phyloP scores from a whole-genome alignment of 2,113 vertebrate genomes.

The Onychostruthus taczanowskii region DNA sequence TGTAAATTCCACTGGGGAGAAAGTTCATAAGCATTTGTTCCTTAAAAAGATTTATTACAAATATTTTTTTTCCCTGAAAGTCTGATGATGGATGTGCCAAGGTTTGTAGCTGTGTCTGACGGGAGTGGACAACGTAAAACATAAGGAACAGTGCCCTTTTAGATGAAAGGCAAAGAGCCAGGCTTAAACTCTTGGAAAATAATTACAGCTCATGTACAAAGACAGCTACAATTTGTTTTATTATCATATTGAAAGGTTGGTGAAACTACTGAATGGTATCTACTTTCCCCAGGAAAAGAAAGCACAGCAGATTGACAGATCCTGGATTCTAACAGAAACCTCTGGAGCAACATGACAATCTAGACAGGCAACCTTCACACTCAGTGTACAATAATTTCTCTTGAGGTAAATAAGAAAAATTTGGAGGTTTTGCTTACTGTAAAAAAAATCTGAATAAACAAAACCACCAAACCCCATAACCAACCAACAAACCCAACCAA shows the following conservation, averaged over 20 bases:
- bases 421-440: neutral
- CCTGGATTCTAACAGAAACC: neutral
- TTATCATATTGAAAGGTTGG: neutral
- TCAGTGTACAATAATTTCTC: neutral
- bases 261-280: neutral
- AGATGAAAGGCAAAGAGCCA: neutral
- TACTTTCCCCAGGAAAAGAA: neutral
- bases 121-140: neutral
- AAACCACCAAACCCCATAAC: neutral
- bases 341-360: neutral
- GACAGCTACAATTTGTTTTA: neutral
- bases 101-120: neutral
- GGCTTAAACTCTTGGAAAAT: constrained; percentile 1
- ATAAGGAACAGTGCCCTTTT: neutral
- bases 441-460: neutral
- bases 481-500: neutral
- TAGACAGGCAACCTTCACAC: neutral
- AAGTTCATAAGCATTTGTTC: constrained; percentile 27
- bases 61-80: neutral
- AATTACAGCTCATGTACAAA: neutral
- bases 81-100: neutral
- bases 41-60: constrained; percentile 22
- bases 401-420: neutral
- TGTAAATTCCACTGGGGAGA: neutral
- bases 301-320: neutral